Evolutionary conservation across 2,113 vertebrate species (phyloP).

Genomic region (Odocoileus hemionus): DNA sequence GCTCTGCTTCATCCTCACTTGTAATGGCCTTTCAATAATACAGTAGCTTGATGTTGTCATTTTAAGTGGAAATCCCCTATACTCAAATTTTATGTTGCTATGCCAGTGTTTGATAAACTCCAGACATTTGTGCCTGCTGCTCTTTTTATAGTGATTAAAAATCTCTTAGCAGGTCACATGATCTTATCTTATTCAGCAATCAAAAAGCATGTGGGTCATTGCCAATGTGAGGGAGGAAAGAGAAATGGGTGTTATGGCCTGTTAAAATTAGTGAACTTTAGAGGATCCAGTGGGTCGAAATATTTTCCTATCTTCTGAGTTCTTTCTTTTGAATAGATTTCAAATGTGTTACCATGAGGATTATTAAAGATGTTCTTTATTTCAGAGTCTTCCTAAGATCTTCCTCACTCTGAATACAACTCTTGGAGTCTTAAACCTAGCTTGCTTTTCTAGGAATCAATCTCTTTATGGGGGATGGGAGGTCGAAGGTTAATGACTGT

Average conservation of each 20-base stretch:
- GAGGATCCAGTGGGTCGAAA: background rate
- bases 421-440: background rate
- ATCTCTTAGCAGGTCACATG: background rate
- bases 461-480: background rate
- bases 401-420: background rate
- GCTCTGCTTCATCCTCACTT: constrained; percentile 27
- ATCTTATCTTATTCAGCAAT: constrained; percentile 33
- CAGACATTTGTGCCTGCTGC: background rate
- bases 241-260: background rate
- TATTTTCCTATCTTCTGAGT: background rate
- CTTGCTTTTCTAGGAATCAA: background rate
- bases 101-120: constrained; percentile 29
- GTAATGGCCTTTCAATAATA: constrained; percentile 46
- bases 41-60: constrained; percentile 13
- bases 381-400: background rate
- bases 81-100: constrained; percentile 20
- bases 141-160: constrained; percentile 39
- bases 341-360: background rate
- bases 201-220: constrained; percentile 16
- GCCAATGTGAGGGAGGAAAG: background rate
- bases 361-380: background rate
- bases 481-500: background rate
- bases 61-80: constrained; percentile 43
- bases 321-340: background rate
- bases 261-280: background rate